These are phyloP conservation scores for Cheumatopsyche charites DNA, from an alignment of 1,140 invertebrate species.

Conservation along the genomic window DNA sequence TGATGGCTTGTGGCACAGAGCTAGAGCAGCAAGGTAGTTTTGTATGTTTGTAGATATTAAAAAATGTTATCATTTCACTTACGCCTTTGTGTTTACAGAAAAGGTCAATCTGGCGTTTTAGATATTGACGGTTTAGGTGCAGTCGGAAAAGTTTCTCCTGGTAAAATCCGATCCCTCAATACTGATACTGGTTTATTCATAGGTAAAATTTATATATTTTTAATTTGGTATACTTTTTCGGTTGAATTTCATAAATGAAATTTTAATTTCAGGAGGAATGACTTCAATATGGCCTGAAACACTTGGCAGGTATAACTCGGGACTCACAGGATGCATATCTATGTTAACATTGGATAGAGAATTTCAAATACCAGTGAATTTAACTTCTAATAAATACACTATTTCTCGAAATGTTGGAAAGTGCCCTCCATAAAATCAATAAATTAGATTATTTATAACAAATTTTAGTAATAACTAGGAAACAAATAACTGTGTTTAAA, in stretches of 20 bases:
- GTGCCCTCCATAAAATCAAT: conserved; percentile 52
- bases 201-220: conserved; percentile 64
- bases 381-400: conserved; percentile 58
- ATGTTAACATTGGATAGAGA: conserved; percentile 60
- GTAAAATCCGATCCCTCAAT: conserved; percentile 82
- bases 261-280: conserved; percentile 55
- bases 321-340: conserved; percentile 59
- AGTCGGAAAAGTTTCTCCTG: conserved; percentile 78
- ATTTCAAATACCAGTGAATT: conserved; percentile 58
- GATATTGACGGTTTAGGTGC: conserved; percentile 84
- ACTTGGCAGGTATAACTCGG: conserved; percentile 56
- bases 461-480: conserved; percentile 20
- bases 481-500: conserved; percentile 17
- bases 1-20: conserved; percentile 91
- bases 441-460: conserved; percentile 11
- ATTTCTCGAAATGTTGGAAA: conserved; percentile 60
- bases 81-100: conserved; percentile 64
- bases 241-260: conserved; percentile 9
- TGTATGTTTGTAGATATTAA: conserved; percentile 36
- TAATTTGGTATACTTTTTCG: conserved; percentile 3
- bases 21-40: conserved; percentile 88
- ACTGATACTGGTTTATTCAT: conserved; percentile 84
- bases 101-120: conserved; percentile 82
- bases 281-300: conserved; percentile 60
- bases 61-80: conserved; percentile 20